phyloP scores from a whole-genome alignment of 2,888 invertebrate species.

The Pyralis farinalis region DNA sequence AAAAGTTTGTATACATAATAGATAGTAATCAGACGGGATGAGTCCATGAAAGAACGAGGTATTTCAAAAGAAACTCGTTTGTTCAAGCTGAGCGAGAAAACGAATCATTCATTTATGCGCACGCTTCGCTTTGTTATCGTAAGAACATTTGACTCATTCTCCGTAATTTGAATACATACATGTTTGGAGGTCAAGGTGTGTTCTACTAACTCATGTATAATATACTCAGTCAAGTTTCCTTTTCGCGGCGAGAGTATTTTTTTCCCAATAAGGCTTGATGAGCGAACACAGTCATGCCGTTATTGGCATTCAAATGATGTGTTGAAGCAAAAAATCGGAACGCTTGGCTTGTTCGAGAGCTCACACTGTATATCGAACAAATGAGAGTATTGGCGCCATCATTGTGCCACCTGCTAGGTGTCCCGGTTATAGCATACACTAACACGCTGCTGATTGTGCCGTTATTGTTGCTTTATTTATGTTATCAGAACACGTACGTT shows the following conservation, averaged over 20 bases:
- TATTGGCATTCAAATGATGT: constrained; percentile 66
- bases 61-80: too few species aligned
- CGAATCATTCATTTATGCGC: constrained; percentile 6
- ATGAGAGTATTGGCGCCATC: constrained; percentile 54
- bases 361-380: constrained; percentile 51
- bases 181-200: constrained; percentile 51
- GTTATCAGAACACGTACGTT: constrained; percentile 29
- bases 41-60: too few species aligned
- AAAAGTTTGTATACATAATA: too few species aligned
- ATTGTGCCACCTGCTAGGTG: constrained; percentile 48
- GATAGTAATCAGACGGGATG: too few species aligned
- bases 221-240: constrained; percentile 51
- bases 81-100: neutral
- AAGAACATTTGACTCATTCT: constrained; percentile 35
- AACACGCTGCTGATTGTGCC: constrained; percentile 43
- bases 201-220: constrained; percentile 45
- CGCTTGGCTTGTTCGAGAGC: constrained; percentile 46
- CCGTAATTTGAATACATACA: constrained; percentile 30
- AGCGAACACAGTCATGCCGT: constrained; percentile 52
- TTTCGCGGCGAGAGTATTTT: constrained; percentile 61
- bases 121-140: constrained; percentile 8
- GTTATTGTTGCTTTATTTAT: constrained; percentile 51
- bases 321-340: constrained; percentile 56
- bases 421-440: constrained; percentile 38
- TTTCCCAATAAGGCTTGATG: constrained; percentile 54